Percentiles rank a stretch among this genome's conserved stretches.
phyloP scores from a whole-genome alignment of 2,797 vertebrate species.

The Spinus pinus region DNA sequence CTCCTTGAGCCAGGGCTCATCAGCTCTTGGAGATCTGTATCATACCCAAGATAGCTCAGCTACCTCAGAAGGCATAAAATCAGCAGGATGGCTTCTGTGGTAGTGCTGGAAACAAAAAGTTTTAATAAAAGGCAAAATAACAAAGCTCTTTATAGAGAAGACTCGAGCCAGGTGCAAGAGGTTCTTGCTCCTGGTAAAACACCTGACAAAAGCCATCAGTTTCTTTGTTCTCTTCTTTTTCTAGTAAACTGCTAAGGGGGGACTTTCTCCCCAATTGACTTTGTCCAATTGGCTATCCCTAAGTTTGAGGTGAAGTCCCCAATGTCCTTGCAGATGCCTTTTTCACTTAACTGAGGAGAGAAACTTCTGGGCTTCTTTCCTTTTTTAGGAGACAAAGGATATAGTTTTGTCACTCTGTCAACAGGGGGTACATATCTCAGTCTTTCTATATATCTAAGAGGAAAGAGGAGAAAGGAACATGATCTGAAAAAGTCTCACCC shows the following conservation, averaged over 20 bases:
- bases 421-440: not conserved
- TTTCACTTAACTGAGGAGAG: not conserved
- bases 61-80: not conserved
- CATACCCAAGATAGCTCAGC: not conserved
- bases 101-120: not conserved
- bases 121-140: not conserved
- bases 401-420: not conserved
- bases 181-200: not conserved
- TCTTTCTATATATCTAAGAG: not conserved
- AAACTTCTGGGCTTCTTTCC: not conserved
- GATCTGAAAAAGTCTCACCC: not conserved
- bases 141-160: not conserved
- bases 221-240: not conserved
- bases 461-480: not conserved
- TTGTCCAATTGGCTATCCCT: not conserved
- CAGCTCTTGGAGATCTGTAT: not conserved
- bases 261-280: too few relatives aligned
- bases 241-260: rapidly evolving
- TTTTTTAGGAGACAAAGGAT: not conserved
- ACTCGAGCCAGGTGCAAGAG: not conserved
- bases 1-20: not conserved
- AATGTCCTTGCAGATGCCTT: not conserved
- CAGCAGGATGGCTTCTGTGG: not conserved
- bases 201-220: not conserved
- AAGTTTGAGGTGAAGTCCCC: not conserved